These are phyloP conservation scores for Drosophila neotestacea DNA, from an alignment of 2,888 invertebrate genomes.

Conservation along the genomic window DNA sequence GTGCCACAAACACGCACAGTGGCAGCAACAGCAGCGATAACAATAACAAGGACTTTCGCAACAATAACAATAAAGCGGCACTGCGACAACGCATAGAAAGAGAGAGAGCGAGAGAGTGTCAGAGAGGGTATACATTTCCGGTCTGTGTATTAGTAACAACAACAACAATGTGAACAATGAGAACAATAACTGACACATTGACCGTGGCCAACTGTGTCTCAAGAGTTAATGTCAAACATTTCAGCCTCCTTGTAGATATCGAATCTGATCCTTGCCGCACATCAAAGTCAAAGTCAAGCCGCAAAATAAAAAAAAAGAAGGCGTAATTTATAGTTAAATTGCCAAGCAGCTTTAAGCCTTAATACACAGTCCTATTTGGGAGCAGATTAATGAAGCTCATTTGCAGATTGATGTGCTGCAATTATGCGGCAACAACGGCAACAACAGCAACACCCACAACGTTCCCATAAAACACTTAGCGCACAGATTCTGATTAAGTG, in stretches of 20 bases:
- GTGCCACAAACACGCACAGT: constrained; percentile 76
- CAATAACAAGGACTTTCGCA: constrained; percentile 64
- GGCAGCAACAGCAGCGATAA: constrained; percentile 46
- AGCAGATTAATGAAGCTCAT: constrained; percentile 75
- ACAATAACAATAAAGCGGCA: constrained; percentile 66
- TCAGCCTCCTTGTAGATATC: constrained; percentile 25
- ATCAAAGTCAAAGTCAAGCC: constrained; percentile 67
- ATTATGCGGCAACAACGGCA: constrained; percentile 64
- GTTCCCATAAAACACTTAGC: constrained; percentile 70
- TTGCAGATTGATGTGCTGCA: constrained; percentile 79
- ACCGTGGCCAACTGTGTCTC: constrained; percentile 51
- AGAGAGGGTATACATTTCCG: constrained; percentile 36
- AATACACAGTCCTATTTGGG: constrained; percentile 44
- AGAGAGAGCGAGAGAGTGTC: neutral
- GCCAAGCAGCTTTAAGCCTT: constrained; percentile 36
- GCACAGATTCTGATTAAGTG: constrained; percentile 80
- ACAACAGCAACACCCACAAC: constrained; percentile 37
- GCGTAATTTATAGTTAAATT: constrained; percentile 22
- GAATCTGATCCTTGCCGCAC: constrained; percentile 49
- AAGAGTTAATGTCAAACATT: constrained; percentile 46
- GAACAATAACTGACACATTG: constrained; percentile 49
- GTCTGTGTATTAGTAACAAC: constrained; percentile 56
- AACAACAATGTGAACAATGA: constrained; percentile 3
- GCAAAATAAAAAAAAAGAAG: constrained; percentile 18
- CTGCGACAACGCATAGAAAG: constrained; percentile 39